Evolutionary conservation across 2,888 invertebrate species (phyloP).

Genomic region (Leptinotarsa haldemani): DNA sequence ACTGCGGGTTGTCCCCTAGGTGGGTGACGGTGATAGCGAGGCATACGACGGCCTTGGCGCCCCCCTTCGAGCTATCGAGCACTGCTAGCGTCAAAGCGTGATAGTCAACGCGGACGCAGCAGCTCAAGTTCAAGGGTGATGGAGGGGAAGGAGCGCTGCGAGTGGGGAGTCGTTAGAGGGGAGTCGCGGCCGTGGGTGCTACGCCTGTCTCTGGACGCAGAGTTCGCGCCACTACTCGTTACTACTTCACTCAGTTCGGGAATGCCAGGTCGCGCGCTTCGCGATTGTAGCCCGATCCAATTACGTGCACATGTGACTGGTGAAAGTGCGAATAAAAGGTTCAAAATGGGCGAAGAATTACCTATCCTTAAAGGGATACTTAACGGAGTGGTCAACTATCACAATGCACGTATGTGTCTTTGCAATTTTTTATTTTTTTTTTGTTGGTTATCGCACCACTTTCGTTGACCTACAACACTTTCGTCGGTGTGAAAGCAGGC

Average conservation of each 20-base stretch:
- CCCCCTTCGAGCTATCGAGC: constrained; percentile 43
- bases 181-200: constrained; percentile 67
- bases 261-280: constrained; percentile 63
- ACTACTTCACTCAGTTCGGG: constrained; percentile 59
- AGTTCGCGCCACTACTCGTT: constrained; percentile 51
- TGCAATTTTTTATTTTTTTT: constrained; percentile 9
- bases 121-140: constrained; percentile 67
- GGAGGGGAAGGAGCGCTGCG: constrained; percentile 59
- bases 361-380: constrained; percentile 92
- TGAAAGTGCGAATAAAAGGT: constrained; percentile 57
- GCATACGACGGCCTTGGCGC: constrained; percentile 52
- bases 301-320: constrained; percentile 59
- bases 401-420: constrained; percentile 88
- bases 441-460: constrained; percentile 48
- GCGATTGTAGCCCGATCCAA: constrained; percentile 60
- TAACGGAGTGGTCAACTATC: constrained; percentile 90
- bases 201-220: constrained; percentile 66
- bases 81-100: constrained; percentile 50
- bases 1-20: constrained; percentile 39
- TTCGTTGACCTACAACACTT: constrained; percentile 63
- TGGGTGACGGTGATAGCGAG: constrained; percentile 41
- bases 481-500: constrained; percentile 64
- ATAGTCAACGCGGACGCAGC: constrained; percentile 48
- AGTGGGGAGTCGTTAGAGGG: constrained; percentile 49
- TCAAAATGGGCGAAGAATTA: constrained; percentile 85